Evolutionary conservation across 2,797 vertebrate species (phyloP), one percentile per base, ranked within the genome.

Genomic region (Malurus splendens): DNA sequence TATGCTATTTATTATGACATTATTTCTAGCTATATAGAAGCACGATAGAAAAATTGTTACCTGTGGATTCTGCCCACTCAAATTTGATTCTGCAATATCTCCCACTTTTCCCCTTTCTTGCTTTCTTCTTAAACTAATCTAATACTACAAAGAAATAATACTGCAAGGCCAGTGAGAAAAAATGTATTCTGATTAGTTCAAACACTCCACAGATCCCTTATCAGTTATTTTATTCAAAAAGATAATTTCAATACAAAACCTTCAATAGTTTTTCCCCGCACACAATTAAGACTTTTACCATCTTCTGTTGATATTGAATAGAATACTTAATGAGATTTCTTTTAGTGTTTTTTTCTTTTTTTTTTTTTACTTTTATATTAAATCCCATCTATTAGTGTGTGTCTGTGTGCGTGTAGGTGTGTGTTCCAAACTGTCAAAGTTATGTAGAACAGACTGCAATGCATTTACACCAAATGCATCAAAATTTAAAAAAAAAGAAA

Each of bases 151-250:
- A 86, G 76, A 87, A 89, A 65, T 19, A 89, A 52, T 59, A 48
- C 44, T 75, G 18, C 27, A 68, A 91, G 33, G 44, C 66, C 30
- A 60, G 27, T 45, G 20, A 81, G 36, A 85, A 59, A 74, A 89
- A 89, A 65, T 16, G 7, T 52, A 38, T 82, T 87, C 59, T 87
- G 73, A 89, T 83, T 78, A 91, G 61, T 68, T 94, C 76, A 89
- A 87, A 83, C n/a, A 55, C 41, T 87, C 25, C 3, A 14, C 15
- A 89, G 13, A 62, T 70, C 30, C 17, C 18, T 92, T 87, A 82
- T 72, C 62, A 83, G 38, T 47, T 81, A 88, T 72, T 93, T 86
- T 90, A 87, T 71, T 91, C 71, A 88, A 61, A 64, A 94, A 80
- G n/a, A 68, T 38, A 61, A 84, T 80, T 93, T 74, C 32, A 89